These are phyloP conservation scores for Erannis defoliaria DNA, from an alignment of 2,888 invertebrate genomes.

Conservation along the genomic window DNA sequence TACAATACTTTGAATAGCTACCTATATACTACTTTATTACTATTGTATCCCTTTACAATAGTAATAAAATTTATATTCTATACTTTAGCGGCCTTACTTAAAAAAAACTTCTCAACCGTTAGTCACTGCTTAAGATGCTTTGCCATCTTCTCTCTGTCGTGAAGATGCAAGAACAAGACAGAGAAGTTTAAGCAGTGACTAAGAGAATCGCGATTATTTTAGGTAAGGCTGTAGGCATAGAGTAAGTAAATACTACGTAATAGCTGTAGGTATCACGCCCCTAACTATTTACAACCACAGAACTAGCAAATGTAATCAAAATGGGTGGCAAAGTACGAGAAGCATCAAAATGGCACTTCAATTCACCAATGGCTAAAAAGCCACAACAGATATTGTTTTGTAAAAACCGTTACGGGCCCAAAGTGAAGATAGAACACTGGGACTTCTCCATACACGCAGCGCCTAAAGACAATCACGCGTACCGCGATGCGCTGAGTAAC, in stretches of 20 bases:
- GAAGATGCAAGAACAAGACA: too few relatives aligned
- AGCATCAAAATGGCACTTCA: slow-evolving; percentile 59
- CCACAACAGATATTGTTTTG: slow-evolving; percentile 79
- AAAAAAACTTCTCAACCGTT: too few relatives aligned
- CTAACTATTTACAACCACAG: background rate
- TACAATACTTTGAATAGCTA: too few relatives aligned
- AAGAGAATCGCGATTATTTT: too few relatives aligned
- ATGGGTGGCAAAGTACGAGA: slow-evolving; percentile 15
- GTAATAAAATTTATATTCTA: too few relatives aligned
- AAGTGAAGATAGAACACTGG: slow-evolving; percentile 81
- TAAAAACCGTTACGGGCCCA: slow-evolving; percentile 72
- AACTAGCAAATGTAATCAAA: background rate
- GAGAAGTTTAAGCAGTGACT: too few relatives aligned
- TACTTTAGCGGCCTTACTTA: too few relatives aligned
- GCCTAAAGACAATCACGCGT: slow-evolving; percentile 82
- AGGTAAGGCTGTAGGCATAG: too few relatives aligned
- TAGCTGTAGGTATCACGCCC: background rate
- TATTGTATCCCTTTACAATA: too few relatives aligned
- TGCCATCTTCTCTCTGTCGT: too few relatives aligned
- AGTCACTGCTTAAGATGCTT: too few relatives aligned
- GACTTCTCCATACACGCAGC: slow-evolving; percentile 71
- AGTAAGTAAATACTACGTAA: background rate
- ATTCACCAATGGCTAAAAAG: slow-evolving; percentile 73
- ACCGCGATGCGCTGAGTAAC: slow-evolving; percentile 76
- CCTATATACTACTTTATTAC: too few relatives aligned